phyloP scores from a whole-genome alignment of 2,113 vertebrate species.

The Megaceryle torquata region DNA sequence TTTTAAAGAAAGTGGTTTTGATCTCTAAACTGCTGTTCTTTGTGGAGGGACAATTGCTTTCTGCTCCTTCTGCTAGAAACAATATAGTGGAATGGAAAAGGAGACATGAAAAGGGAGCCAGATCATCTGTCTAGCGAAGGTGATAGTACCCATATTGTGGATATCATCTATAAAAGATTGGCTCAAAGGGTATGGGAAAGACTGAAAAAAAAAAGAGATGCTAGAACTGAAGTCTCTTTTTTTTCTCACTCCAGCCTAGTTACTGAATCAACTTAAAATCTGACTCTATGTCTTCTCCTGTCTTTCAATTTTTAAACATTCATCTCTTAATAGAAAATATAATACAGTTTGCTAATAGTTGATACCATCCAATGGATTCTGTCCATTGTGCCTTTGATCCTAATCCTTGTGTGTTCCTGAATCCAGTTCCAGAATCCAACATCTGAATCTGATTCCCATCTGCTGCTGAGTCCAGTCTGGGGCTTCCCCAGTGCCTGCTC shows the following conservation, averaged over 20 bases:
- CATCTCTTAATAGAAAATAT: neutral
- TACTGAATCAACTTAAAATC: neutral
- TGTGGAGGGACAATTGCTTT: neutral
- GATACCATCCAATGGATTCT: no score
- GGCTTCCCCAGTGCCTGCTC: no score
- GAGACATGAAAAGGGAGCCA: neutral
- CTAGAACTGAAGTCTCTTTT: neutral
- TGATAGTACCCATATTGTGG: neutral
- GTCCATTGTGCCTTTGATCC: no score
- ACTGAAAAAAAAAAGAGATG: neutral
- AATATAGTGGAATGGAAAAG: neutral
- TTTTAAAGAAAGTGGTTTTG: neutral
- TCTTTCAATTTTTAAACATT: neutral
- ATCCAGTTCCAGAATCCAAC: no score
- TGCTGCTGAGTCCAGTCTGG: no score
- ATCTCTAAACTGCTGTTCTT: neutral
- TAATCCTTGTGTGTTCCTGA: no score
- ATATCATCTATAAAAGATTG: neutral
- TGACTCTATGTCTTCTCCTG: neutral
- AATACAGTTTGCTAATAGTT: neutral
- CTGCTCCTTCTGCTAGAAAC: neutral
- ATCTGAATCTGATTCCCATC: no score
- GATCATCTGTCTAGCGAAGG: neutral
- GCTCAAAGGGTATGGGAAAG: neutral
- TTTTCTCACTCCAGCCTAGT: neutral